Evolutionary conservation across 2,113 vertebrate genomes (phyloP).

Genomic region (Triplophysa rosa): DNA sequence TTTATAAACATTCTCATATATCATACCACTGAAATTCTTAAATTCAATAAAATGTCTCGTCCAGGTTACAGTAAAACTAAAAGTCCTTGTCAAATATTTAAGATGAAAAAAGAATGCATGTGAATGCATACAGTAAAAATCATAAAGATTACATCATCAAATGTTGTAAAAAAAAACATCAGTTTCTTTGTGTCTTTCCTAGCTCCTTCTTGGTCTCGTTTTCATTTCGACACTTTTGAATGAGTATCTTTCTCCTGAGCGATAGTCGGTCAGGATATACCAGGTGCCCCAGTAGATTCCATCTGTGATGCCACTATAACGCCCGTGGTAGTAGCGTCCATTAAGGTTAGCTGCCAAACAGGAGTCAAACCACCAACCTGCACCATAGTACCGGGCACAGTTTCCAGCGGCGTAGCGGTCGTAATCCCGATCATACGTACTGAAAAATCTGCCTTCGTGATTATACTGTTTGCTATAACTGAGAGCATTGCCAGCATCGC

Average conservation of each 20-base stretch:
- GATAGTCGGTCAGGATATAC: conserved; percentile 80
- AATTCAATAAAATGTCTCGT: background rate
- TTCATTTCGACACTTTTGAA: conserved; percentile 80
- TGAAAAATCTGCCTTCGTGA: conserved; percentile 78
- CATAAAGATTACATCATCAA: background rate
- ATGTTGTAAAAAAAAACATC: background rate
- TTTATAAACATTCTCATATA: background rate
- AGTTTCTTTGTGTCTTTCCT: background rate
- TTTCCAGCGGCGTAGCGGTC: conserved; percentile 76
- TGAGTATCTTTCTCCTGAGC: conserved; percentile 77
- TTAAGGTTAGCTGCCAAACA: conserved; percentile 81
- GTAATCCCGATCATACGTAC: conserved; percentile 74
- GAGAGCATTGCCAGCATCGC: conserved; percentile 78
- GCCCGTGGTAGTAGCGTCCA: conserved; percentile 73
- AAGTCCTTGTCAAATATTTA: background rate
- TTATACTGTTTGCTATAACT: conserved; percentile 82
- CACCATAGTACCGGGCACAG: conserved; percentile 78
- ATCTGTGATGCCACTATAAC: conserved; percentile 77
- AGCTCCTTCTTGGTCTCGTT: conserved; percentile 64
- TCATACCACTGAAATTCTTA: background rate
- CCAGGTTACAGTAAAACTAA: background rate
- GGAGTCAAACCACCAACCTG: conserved; percentile 82
- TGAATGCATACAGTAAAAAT: background rate
- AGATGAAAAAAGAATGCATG: too few relatives aligned
- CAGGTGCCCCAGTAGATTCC: conserved; percentile 82